Base-by-base conservation (phyloP, 2,113 vertebrate genomes). In the Hylia prasina region DNA sequence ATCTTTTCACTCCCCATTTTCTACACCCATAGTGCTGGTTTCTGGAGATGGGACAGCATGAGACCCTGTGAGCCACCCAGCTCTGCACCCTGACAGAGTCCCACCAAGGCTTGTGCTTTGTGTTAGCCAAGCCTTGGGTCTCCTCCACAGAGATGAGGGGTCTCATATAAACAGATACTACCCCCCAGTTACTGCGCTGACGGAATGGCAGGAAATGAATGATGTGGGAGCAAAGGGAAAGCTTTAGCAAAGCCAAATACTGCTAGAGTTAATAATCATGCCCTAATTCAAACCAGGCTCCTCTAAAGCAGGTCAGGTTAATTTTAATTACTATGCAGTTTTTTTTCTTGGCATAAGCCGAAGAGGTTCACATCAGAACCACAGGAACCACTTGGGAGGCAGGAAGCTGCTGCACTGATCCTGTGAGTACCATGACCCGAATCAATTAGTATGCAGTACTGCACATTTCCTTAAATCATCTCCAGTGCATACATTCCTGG, bases 261-360 rank as follows among this genome's bases (percentile, higher is more conserved):
- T 76, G 31, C n/a, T 68, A 76, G 65, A 84, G 53, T 77, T 88
- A 94, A 83, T 65, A 80, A 85, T 31, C 47, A 60, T 16, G 40
- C 13, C 79, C 68, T 89, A 85, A 96, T 93, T 91, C 80, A 94
- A 96, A 91, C 33, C 63, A 94, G 84, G 33, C 53, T 89, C 47
- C n/a, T 90, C 82, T 61, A 86, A 83, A 94, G 79, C 51, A 71
- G 64, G 51, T 88, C 79, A 93, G 47, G 82, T 85, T 91, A 92
- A 71, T 89, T 81, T 94, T 93, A 95, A 89, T 95, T 88, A 93
- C 85, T 37, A 23, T 0, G 0, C 44, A 87, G 33, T 35, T 91
- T 92, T 56, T 69, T 82, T 68, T 51, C 94, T 84, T 93, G 78
- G 71, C 68, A 40, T 35, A 57, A 94, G 35, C 22, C 66, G 60